Base-by-base conservation (phyloP, 2,113 vertebrate genomes). In the Saiga tatarica region DNA sequence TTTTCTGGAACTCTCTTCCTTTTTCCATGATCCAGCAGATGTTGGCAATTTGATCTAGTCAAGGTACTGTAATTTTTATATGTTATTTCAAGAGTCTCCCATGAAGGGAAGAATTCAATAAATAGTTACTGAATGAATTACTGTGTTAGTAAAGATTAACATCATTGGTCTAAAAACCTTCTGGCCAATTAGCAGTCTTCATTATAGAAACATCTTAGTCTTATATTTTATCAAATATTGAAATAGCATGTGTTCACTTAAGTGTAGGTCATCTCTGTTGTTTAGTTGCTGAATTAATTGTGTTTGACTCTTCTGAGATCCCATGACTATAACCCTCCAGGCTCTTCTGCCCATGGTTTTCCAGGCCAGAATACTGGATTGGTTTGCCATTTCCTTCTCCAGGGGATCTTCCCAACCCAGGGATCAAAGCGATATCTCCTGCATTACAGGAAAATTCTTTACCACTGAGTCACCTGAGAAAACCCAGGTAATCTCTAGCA, bases 161-260 rank as follows among this genome's bases (percentile, higher is more conserved):
- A 76, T 83, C 88, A 50, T 67, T 76, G 3, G 8, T 23, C 25
- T 81, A 13, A 81, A 64, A 64, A 36, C 2, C 79, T 76, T 1
- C 4, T 21, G 9, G 10, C 6, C 15, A 30, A n/a, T 0, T 30
- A 33, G 25, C 19, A 57, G 7, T 78, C 6, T 97, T 93, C 8
- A 64, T 10, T 42, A 50, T 39, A 79, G 1, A 0, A 36, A 23
- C 1, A 0, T 3, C 1, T 0, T 36, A 7, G 30, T 11, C 1
- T 52, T 47, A 25, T n/a, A 71, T 45, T 39, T 9, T 36, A 4
- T 5, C 57, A 28, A 39, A 42, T 57, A 67, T 0, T 1, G 17
- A 91, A 50, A 89, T 8, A 0, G 16, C 9, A 55, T 3, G 0
- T 42, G 13, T 91, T 36, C 14, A 4, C 26, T 93, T 42, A 16